Percentiles rank a stretch among this genome's conserved stretches.
Evolutionary conservation across 2,888 invertebrate genomes (phyloP).

Genomic region (Disparrhopalites patrizii): DNA sequence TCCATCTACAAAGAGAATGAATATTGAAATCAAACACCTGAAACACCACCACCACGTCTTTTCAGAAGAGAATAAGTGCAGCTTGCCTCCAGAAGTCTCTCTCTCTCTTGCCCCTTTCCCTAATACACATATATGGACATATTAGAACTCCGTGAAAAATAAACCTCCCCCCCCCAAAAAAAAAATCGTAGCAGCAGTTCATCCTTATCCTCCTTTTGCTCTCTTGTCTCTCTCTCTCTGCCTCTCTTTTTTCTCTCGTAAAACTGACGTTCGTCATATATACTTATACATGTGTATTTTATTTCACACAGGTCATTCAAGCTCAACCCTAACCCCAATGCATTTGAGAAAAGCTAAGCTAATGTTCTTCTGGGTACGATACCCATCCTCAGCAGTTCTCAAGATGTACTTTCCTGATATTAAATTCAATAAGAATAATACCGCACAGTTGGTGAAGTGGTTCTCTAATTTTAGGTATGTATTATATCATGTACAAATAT

Average conservation of each 20-base stretch:
- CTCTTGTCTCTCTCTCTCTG: too few relatives aligned
- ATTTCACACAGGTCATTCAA: constrained; percentile 51
- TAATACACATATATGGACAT: too few relatives aligned
- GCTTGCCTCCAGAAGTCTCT: too few relatives aligned
- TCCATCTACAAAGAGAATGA: neutral
- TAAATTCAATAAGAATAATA: constrained; percentile 99
- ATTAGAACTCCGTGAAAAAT: too few relatives aligned
- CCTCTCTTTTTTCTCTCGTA: too few relatives aligned
- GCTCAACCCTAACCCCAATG: constrained; percentile 97
- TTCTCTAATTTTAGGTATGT: constrained; percentile 99
- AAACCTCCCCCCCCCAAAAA: too few relatives aligned
- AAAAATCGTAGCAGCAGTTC: too few relatives aligned
- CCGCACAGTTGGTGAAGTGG: constrained; percentile 99
- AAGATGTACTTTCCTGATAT: constrained; percentile 99
- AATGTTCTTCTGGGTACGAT: constrained; percentile 99
- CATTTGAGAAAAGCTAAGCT: constrained; percentile 99
- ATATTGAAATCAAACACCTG: constrained; percentile 1
- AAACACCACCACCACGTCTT: constrained; percentile 1
- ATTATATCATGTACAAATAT: too few relatives aligned
- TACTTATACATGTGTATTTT: constrained; percentile 4
- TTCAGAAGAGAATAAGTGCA: too few relatives aligned
- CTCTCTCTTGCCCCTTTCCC: too few relatives aligned
- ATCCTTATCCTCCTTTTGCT: too few relatives aligned
- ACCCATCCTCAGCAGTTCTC: constrained; percentile 96
- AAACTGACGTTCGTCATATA: neutral